Conservation (phyloP, 2,113 vertebrate species). For the Gopherus flavomarginatus region DNA sequence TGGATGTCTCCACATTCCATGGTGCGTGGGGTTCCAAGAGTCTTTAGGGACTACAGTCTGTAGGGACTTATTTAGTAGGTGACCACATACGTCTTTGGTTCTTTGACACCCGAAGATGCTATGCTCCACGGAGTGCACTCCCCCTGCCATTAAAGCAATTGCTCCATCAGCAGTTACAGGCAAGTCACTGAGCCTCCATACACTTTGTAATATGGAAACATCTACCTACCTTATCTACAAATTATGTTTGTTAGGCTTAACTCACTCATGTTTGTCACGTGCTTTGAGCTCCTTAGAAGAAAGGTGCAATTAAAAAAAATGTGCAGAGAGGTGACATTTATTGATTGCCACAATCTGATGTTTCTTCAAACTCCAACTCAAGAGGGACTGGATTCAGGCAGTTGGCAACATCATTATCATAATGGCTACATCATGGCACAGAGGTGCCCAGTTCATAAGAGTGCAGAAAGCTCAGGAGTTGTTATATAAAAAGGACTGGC, state of each 20-base stretch:
- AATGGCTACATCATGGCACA: conserved; percentile 41
- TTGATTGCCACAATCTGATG: conserved; percentile 62
- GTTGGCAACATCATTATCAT: conserved; percentile 49
- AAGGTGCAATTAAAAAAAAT: conserved; percentile 1
- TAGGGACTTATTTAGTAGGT: fast-evolving
- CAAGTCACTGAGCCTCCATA: neutral
- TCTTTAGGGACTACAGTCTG: neutral
- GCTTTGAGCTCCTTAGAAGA: conserved; percentile 15
- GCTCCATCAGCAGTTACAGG: neutral
- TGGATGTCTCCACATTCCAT: neutral
- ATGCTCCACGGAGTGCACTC: neutral
- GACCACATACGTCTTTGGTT: neutral
- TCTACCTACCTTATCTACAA: neutral
- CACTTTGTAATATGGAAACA: neutral
- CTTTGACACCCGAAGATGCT: neutral
- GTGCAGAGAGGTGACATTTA: conserved; percentile 62
- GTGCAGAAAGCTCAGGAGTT: conserved; percentile 52
- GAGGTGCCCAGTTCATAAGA: conserved; percentile 45
- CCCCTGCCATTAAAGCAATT: neutral
- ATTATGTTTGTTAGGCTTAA: neutral
- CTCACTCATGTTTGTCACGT: neutral
- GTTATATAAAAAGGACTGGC: conserved; percentile 64
- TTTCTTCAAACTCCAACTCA: conserved; percentile 54
- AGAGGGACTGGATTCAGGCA: conserved; percentile 33
- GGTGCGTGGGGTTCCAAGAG: neutral